Base-by-base conservation (phyloP, 2,888 invertebrate genomes). In the Polydrusus pterygomalis region DNA sequence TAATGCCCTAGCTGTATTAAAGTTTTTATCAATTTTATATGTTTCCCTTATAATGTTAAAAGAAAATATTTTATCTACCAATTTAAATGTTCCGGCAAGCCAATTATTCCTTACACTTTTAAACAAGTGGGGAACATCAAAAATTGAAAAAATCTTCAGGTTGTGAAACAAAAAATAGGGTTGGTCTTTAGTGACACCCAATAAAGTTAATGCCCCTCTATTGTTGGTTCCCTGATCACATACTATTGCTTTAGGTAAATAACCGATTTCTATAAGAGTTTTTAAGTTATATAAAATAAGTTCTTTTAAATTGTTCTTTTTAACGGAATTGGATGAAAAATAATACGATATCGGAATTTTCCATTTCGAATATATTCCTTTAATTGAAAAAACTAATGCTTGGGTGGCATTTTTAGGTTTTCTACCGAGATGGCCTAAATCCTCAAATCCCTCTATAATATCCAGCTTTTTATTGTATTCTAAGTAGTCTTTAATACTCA, bases 401-500 rank as follows among this genome's bases (percentile, higher is more conserved):
- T 40, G 15, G 0, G 20, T 30, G 6, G 25, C 56, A 17, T 25
- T 56, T 25, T 25, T 30, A 2, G 56, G 38, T 9, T 7, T 38
- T 38, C 38, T 38, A 9, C 38, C 38, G 6, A 38, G 9, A 38
- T 6, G 25, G n/a, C n/a, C n/a, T n/a, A n/a, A n/a, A n/a, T n/a
- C n/a, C n/a, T n/a, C n/a, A n/a, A n/a, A n/a, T n/a, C 6, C 54
- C 60, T 38, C 18, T 60, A 60, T 38, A 15, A 60, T 34, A 38
- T 60, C 38, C 6, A 60, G 60, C 10, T 40, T 11, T 18, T n/a
- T 58, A 25, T 30, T 58, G n/a, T 34, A 30, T 9, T 58, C 34
- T 30, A 58, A 17, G n/a, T n/a, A 34, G 10, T 38, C 30, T 15
- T 58, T 17, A 15, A 58, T 30, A 7, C 5, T 2, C 30, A 58